phyloP scores from a whole-genome alignment of 2,797 vertebrate genomes.

The Perodicticus potto region DNA sequence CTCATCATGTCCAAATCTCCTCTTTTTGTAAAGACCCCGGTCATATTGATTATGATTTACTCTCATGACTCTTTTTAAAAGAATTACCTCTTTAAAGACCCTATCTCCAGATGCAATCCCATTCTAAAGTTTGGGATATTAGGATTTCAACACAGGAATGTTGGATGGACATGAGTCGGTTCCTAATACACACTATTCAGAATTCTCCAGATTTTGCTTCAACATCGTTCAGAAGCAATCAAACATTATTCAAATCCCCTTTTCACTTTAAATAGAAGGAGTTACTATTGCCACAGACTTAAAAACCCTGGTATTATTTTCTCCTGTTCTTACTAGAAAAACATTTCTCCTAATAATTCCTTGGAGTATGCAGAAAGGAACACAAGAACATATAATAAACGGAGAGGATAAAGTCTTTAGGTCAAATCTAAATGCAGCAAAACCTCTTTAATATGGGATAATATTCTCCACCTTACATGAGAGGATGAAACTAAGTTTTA shows the following conservation, averaged over 20 bases:
- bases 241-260: background rate
- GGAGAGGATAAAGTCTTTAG: background rate
- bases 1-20: background rate
- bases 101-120: background rate
- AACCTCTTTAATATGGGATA: slow-evolving; percentile 7
- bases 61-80: background rate
- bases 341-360: slow-evolving; percentile 17
- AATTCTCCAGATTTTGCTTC: slow-evolving; percentile 23
- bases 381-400: background rate
- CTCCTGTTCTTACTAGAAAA: slow-evolving; percentile 50
- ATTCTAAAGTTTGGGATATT: background rate
- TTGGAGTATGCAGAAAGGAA: slow-evolving; percentile 42
- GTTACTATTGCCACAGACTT: slow-evolving; percentile 18
- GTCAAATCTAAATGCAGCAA: slow-evolving; percentile 58
- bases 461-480: slow-evolving; percentile 12
- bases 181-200: background rate
- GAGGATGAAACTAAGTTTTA: slow-evolving; percentile 43
- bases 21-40: background rate
- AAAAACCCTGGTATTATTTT: background rate
- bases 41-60: background rate
- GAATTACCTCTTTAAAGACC: background rate
- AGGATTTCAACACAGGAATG: background rate
- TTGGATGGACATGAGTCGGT: background rate
- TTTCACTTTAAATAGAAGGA: slow-evolving; percentile 21
- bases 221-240: background rate